These are phyloP conservation scores for Cyrtonyx montezumae DNA, from an alignment of 2,113 vertebrate genomes.

Conservation along the genomic window DNA sequence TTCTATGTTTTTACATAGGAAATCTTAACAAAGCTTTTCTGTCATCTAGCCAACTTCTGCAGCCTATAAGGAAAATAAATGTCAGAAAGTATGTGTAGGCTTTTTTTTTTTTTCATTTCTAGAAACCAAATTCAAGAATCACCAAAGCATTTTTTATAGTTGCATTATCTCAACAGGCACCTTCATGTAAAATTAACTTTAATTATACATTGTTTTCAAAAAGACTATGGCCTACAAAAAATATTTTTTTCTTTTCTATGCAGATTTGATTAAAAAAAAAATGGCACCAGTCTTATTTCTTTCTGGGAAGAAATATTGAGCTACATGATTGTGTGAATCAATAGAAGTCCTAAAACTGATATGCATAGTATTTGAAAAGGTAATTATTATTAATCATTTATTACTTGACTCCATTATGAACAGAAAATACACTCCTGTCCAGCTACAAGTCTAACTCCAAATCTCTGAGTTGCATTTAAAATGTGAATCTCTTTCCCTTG, in stretches of 20 bases:
- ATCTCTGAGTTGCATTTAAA: constrained; percentile 14
- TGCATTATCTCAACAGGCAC: background rate
- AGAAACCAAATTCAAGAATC: background rate
- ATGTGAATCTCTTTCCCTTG: background rate
- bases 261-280: background rate
- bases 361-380: background rate
- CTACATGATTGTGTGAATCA: background rate
- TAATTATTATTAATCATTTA: constrained; percentile 62
- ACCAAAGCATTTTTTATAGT: background rate
- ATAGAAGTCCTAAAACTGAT: constrained; percentile 12
- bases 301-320: background rate
- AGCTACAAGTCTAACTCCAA: constrained; percentile 13
- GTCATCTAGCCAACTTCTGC: background rate
- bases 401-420: constrained; percentile 13
- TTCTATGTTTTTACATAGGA: background rate
- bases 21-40: background rate
- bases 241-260: fast-evolving
- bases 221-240: background rate
- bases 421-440: constrained; percentile 13
- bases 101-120: background rate
- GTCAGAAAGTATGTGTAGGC: background rate
- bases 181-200: background rate
- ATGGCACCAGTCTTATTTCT: background rate
- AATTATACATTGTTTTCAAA: background rate
- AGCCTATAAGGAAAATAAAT: background rate